Evolutionary conservation across 2,797 vertebrate genomes (phyloP).

Genomic region (Coreius guichenoti): DNA sequence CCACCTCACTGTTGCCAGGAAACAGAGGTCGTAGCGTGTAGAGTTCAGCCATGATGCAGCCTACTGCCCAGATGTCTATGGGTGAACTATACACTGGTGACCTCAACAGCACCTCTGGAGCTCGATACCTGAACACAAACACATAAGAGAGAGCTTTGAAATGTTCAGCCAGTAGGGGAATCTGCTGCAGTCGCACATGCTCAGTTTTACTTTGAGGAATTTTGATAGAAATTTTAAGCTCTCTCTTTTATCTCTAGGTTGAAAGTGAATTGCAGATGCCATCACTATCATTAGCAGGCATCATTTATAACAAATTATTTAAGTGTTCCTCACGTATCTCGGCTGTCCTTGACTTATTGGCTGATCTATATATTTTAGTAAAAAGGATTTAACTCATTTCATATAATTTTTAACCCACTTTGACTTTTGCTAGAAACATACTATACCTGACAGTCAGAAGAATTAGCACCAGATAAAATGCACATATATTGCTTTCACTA

Average conservation of each 20-base stretch:
- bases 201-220: not conserved
- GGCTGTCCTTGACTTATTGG: not conserved
- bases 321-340: not conserved
- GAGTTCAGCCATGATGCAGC: conserved; percentile 97
- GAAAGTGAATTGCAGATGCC: not conserved
- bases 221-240: not conserved
- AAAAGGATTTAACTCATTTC: not conserved
- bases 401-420: not conserved
- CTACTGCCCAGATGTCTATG: conserved; percentile 96
- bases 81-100: conserved; percentile 94
- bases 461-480: not conserved
- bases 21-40: conserved; percentile 96
- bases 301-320: not conserved
- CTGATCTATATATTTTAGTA: not conserved
- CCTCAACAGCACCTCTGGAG: conserved; percentile 93
- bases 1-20: conserved; percentile 95
- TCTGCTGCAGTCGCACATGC: not conserved
- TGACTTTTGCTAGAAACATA: not conserved
- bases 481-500: not conserved
- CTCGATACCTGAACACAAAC: conserved; percentile 86
- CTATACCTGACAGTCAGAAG: not conserved
- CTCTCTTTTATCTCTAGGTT: not conserved
- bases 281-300: not conserved
- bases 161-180: not conserved
- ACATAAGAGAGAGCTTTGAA: conserved; percentile 21